Conservation (phyloP, 1,140 invertebrate species). For the Achroia grisella region DNA sequence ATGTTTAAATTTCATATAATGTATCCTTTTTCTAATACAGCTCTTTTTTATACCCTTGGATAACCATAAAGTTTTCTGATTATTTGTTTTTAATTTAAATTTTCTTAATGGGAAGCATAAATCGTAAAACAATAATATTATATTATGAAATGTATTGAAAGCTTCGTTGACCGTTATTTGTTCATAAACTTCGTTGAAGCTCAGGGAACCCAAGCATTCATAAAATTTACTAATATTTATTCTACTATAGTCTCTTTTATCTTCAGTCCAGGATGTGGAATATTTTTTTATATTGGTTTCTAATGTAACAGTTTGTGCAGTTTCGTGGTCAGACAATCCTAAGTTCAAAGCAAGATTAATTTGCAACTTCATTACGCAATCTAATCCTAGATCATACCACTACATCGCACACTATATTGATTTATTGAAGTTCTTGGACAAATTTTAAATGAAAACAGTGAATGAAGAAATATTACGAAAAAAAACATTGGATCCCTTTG, state of each 20-base stretch:
- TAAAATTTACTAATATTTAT: conserved; percentile 13
- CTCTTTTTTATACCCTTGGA: conserved; percentile 3
- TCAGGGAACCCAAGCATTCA: conserved; percentile 3
- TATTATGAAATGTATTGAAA: conserved; percentile 14
- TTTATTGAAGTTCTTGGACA: too few species aligned
- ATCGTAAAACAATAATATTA: conserved; percentile 1
- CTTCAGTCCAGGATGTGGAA: conserved; percentile 10
- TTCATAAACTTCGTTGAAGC: conserved; percentile 5
- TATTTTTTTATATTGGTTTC: not conserved
- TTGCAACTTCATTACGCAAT: too few species aligned
- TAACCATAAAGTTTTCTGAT: not conserved
- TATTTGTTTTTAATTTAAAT: not conserved
- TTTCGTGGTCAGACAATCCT: conserved; percentile 18
- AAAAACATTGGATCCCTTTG: conserved; percentile 33
- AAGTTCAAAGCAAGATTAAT: too few species aligned
- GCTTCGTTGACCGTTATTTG: not conserved
- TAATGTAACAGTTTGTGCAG: conserved; percentile 7
- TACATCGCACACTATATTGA: too few species aligned
- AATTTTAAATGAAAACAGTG: not conserved
- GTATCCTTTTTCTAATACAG: not conserved
- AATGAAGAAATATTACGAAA: conserved; percentile 3
- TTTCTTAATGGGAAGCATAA: conserved; percentile 1
- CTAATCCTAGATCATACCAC: too few species aligned
- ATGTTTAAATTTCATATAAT: not conserved
- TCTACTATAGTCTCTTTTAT: conserved; percentile 8